Evolutionary conservation across 2,888 invertebrate species (phyloP).

Genomic region (Coelogynopora nodosa): DNA sequence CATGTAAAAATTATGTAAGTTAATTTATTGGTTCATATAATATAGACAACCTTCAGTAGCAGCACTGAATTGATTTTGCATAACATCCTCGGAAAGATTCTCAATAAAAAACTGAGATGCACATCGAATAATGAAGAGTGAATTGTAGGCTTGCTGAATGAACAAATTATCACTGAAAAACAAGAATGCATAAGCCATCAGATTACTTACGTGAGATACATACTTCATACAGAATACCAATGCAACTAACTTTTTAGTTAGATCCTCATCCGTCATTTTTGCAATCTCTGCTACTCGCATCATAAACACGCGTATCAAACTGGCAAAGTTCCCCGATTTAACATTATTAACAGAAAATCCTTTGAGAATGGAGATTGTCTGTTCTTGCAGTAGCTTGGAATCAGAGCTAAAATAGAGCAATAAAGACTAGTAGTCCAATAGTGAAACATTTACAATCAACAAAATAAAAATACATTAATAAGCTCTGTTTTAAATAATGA

Average conservation of each 20-base stretch:
- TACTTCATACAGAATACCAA: conserved; percentile 49
- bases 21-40: too few species aligned
- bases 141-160: conserved; percentile 90
- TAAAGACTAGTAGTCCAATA: too few species aligned
- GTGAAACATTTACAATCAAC: too few species aligned
- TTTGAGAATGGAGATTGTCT: conserved; percentile 73
- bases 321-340: conserved; percentile 81
- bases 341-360: conserved; percentile 77
- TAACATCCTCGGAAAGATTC: conserved; percentile 79
- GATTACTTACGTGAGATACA: too few species aligned
- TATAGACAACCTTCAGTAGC: not conserved
- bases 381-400: conserved; percentile 72
- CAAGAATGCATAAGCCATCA: not conserved
- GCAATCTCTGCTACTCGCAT: conserved; percentile 50
- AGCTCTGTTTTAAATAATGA: too few species aligned
- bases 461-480: too few species aligned
- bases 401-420: conserved; percentile 72
- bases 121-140: conserved; percentile 78
- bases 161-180: conserved; percentile 60
- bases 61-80: conserved; percentile 72
- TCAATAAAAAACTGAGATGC: conserved; percentile 82
- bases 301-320: conserved; percentile 80
- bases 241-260: conserved; percentile 39
- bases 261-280: not conserved
- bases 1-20: too few species aligned